Conservation (phyloP, 2,113 vertebrate species). For the Orientallactaga bullata region DNA sequence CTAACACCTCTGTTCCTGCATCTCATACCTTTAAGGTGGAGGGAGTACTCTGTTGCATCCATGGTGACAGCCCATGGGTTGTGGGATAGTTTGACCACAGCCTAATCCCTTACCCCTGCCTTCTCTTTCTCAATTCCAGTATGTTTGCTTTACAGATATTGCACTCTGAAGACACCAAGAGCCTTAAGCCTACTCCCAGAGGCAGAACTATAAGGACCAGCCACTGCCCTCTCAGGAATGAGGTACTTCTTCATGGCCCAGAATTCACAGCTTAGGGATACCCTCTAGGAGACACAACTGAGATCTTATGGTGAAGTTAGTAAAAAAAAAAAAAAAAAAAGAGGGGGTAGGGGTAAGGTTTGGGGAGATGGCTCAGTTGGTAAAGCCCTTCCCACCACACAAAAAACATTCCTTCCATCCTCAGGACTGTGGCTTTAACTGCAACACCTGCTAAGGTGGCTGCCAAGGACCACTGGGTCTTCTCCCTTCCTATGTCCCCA, state of each 20-base stretch:
- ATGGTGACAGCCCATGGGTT: not conserved
- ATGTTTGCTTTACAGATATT: not conserved
- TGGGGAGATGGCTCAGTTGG: too few relatives aligned
- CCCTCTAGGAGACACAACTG: not conserved
- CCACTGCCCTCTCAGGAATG: not conserved
- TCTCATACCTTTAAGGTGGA: not conserved
- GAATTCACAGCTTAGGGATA: not conserved
- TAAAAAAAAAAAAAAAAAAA: not conserved
- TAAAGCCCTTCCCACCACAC: not conserved
- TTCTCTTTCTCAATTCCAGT: not conserved
- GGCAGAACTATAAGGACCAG: not conserved
- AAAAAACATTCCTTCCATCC: not conserved
- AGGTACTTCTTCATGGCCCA: not conserved
- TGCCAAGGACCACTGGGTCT: not conserved
- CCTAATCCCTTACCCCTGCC: not conserved
- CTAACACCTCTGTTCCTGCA: not conserved
- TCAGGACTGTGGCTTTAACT: not conserved
- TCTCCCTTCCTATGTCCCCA: not conserved
- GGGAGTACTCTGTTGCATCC: not conserved
- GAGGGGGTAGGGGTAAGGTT: not conserved
- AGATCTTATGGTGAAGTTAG: not conserved
- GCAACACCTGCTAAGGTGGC: not conserved
- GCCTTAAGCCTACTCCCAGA: not conserved
- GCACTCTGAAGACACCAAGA: not conserved
- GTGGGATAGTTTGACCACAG: not conserved